Conservation (phyloP, 1,140 invertebrate species). For the Sesamia nonagrioides region DNA sequence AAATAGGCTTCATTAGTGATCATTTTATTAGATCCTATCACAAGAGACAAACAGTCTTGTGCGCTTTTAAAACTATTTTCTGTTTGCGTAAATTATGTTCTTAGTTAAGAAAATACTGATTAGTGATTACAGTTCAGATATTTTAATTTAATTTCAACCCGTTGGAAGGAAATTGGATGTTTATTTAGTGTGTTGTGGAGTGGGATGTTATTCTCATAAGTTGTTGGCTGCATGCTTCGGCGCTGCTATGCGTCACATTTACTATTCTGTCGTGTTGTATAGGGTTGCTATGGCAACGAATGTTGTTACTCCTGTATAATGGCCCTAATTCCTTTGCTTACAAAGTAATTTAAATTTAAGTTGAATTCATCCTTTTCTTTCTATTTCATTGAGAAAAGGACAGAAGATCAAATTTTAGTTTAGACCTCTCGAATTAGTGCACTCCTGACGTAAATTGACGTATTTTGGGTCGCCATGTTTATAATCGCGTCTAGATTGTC, state of each 20-base stretch:
- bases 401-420: too few relatives aligned
- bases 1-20: constrained; percentile 33
- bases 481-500: too few relatives aligned
- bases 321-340: too few relatives aligned
- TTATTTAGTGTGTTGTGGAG: constrained; percentile 18
- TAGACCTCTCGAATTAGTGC: too few relatives aligned
- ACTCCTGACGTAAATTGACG: too few relatives aligned
- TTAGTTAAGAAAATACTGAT: constrained; percentile 39
- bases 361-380: too few relatives aligned
- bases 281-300: constrained; percentile 33
- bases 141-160: constrained; percentile 38
- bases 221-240: constrained; percentile 15
- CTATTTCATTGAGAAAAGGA: too few relatives aligned
- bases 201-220: constrained; percentile 21
- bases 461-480: too few relatives aligned
- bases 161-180: constrained; percentile 22
- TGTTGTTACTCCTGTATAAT: too few relatives aligned
- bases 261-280: constrained; percentile 31
- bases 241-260: constrained; percentile 42
- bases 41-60: neutral
- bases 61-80: constrained; percentile 24
- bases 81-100: constrained; percentile 11
- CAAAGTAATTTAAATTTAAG: too few relatives aligned
- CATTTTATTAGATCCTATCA: constrained; percentile 37
- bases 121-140: constrained; percentile 26